Evolutionary conservation across 1,140 invertebrate genomes (phyloP).

Genomic region (Theocolax elegans): DNA sequence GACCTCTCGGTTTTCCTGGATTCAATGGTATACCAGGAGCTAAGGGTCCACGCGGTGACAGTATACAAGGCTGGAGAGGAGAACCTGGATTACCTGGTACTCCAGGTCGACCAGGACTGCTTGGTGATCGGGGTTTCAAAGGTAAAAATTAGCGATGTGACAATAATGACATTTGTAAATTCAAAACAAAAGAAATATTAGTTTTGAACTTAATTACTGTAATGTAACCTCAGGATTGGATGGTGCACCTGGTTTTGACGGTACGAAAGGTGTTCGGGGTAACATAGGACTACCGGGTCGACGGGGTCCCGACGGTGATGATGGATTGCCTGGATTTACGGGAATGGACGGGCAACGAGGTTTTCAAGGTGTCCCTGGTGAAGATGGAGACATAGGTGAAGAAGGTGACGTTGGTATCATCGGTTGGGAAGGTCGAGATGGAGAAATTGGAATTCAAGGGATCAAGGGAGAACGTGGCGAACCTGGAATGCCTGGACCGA

Average conservation of each 20-base stretch:
- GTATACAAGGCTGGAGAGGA: constrained; percentile 63
- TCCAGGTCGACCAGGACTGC: constrained; percentile 63
- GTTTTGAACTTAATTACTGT: not conserved
- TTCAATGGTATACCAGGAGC: constrained; percentile 57
- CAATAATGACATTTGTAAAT: not conserved
- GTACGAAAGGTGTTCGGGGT: constrained; percentile 30
- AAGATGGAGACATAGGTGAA: constrained; percentile 67
- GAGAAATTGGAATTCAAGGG: constrained; percentile 69
- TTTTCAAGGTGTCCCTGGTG: constrained; percentile 70
- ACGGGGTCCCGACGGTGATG: constrained; percentile 45
- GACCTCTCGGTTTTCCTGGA: constrained; percentile 61
- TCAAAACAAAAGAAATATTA: not conserved
- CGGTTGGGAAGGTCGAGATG: constrained; percentile 65
- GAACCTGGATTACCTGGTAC: constrained; percentile 64
- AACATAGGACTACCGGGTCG: constrained; percentile 11
- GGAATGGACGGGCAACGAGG: constrained; percentile 68
- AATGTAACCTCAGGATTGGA: constrained; percentile 43
- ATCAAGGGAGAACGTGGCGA: constrained; percentile 71
- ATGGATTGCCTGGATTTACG: constrained; percentile 58
- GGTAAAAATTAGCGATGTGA: too few species aligned
- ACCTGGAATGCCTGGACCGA: constrained; percentile 63
- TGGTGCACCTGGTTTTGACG: constrained; percentile 35
- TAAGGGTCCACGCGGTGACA: constrained; percentile 62
- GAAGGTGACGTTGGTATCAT: constrained; percentile 67
- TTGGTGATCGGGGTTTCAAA: constrained; percentile 66